Evolutionary conservation across 2,888 invertebrate species (phyloP).

Genomic region (Aporophyla lueneburgensis): DNA sequence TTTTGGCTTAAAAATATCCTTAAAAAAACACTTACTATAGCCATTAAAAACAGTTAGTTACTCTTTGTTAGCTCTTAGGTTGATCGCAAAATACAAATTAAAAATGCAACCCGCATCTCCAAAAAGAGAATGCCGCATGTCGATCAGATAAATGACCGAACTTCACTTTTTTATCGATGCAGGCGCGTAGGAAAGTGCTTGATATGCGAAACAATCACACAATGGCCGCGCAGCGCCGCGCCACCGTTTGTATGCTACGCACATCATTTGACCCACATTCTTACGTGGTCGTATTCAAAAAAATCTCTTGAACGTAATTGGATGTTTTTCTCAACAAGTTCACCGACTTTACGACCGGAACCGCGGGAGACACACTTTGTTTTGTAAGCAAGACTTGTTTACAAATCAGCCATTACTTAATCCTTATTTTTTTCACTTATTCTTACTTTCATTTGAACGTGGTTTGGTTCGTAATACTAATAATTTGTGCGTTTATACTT

Average conservation of each 20-base stretch:
- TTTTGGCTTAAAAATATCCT: not conserved
- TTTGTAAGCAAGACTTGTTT: conserved; percentile 59
- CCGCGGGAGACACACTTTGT: conserved; percentile 50
- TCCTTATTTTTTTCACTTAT: conserved; percentile 57
- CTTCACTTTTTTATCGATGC: conserved; percentile 46
- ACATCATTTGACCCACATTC: conserved; percentile 66
- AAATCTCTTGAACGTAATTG: conserved; percentile 52
- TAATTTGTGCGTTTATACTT: not conserved
- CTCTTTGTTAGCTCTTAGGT: not conserved
- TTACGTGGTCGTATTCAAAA: conserved; percentile 61
- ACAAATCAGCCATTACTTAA: conserved; percentile 62
- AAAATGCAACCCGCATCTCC: conserved; percentile 44
- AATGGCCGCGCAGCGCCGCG: conserved; percentile 45
- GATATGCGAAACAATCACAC: conserved; percentile 58
- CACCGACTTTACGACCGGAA: conserved; percentile 64
- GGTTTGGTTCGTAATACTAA: conserved; percentile 39
- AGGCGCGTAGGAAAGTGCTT: conserved; percentile 60
- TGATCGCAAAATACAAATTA: conserved; percentile 14
- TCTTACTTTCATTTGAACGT: conserved; percentile 61
- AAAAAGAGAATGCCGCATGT: conserved; percentile 38
- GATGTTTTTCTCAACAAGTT: conserved; percentile 59
- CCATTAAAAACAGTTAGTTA: not conserved
- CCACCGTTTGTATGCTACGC: conserved; percentile 54
- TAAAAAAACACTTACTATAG: not conserved
- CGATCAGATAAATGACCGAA: conserved; percentile 56